These are phyloP conservation scores for Acipenser ruthenus DNA, from an alignment of 2,797 vertebrate species.

Conservation along the genomic window DNA sequence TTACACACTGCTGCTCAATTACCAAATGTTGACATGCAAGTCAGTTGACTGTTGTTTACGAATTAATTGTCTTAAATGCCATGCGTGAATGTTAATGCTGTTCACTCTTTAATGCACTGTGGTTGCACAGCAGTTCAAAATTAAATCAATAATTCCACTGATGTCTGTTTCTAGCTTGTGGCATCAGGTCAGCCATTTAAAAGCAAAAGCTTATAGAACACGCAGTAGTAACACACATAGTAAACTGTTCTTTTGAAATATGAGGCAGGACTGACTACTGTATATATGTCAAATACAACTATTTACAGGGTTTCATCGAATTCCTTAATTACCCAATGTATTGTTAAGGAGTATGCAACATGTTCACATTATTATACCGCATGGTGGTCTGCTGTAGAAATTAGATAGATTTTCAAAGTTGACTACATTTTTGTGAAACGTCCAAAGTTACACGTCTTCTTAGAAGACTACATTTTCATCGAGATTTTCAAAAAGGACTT, in stretches of 20 bases:
- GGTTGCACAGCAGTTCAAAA: slow-evolving; percentile 3
- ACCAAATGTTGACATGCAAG: background rate
- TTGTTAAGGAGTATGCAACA: no score
- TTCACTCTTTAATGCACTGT: background rate
- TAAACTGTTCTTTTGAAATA: background rate
- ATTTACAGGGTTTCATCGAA: no score
- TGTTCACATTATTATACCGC: no score
- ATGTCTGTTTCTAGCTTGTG: background rate
- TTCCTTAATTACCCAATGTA: no score
- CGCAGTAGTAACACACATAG: background rate
- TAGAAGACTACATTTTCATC: no score
- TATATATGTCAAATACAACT: background rate
- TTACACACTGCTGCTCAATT: slow-evolving; percentile 2
- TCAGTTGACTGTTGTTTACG: background rate
- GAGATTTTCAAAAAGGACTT: no score
- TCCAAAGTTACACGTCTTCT: no score
- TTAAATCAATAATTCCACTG: background rate
- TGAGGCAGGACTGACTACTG: background rate
- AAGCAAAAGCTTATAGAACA: background rate
- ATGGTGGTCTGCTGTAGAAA: no score
- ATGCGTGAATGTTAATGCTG: slow-evolving; percentile 1
- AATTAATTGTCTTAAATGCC: slow-evolving; percentile 9
- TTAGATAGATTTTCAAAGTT: no score
- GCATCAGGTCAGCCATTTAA: slow-evolving; percentile 2
- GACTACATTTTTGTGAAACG: no score